A percentile compares a stretch with the other conserved stretches of the same genome.
phyloP scores from a whole-genome alignment of 1,140 invertebrate genomes.

The Zaprionus tsacasi region DNA sequence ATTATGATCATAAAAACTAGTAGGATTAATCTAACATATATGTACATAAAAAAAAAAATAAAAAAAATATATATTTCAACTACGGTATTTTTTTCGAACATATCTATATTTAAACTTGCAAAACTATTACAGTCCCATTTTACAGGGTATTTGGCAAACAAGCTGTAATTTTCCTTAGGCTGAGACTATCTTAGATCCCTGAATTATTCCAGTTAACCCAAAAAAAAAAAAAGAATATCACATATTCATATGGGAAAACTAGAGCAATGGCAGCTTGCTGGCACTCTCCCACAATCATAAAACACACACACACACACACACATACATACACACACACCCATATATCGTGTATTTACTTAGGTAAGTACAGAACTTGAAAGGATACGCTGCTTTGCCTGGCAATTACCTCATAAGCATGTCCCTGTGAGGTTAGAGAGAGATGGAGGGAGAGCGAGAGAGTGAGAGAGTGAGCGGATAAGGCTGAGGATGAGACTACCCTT shows the following conservation, averaged over 20 bases:
- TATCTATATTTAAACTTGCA: no score
- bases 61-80: no score
- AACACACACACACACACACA: conserved; percentile 9
- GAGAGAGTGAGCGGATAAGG: neutral
- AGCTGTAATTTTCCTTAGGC: no score
- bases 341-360: conserved; percentile 35
- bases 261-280: conserved; percentile 22
- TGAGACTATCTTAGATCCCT: neutral
- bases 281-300: conserved; percentile 9
- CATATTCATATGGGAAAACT: conserved; percentile 16
- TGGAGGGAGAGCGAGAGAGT: neutral
- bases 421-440: conserved; percentile 9
- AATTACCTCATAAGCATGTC: conserved; percentile 40
- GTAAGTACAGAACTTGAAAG: conserved; percentile 47
- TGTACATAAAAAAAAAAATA: no score
- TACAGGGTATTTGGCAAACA: neutral
- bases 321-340: neutral
- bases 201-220: conserved; percentile 24
- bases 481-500: conserved; percentile 30
- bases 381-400: conserved; percentile 47
- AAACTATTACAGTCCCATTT: neutral
- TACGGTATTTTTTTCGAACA: no score
- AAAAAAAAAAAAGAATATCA: neutral
- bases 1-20: no score
- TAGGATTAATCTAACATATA: no score